These are phyloP conservation scores for Cantharis flavilabris DNA, from an alignment of 2,888 invertebrate genomes.

Conservation along the genomic window DNA sequence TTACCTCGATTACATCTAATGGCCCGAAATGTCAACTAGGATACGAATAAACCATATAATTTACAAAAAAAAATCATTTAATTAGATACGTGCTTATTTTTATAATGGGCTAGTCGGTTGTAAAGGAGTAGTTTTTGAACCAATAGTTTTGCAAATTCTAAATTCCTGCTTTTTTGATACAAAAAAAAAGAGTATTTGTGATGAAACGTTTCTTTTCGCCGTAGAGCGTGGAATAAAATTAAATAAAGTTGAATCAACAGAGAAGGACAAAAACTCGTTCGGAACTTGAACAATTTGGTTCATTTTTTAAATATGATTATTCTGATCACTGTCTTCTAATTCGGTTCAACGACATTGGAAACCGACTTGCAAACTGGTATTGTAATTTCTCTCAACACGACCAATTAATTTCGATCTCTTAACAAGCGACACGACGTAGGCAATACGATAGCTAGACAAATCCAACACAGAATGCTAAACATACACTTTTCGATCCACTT, in stretches of 20 bases:
- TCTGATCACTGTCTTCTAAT: slow-evolving; percentile 37
- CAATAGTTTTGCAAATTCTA: neutral
- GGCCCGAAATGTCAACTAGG: neutral
- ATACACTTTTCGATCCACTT: neutral
- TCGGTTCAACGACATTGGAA: slow-evolving; percentile 49
- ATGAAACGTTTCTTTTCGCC: neutral
- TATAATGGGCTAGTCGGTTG: neutral
- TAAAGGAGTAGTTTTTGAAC: neutral
- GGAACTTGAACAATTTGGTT: slow-evolving; percentile 23
- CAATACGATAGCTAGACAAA: neutral
- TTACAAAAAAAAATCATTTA: neutral
- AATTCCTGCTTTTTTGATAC: neutral
- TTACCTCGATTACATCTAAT: slow-evolving; percentile 2
- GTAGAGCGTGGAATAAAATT: neutral
- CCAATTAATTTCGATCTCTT: slow-evolving; percentile 16
- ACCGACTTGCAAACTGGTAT: slow-evolving; percentile 15
- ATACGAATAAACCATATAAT: neutral
- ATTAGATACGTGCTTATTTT: neutral
- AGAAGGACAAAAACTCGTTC: neutral
- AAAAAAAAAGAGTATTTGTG: neutral
- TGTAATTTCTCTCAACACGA: slow-evolving; percentile 8
- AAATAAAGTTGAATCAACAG: neutral
- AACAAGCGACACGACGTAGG: neutral
- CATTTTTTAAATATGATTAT: slow-evolving; percentile 20
- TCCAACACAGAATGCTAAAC: slow-evolving; percentile 1